These are phyloP conservation scores for Crenichthys baileyi DNA, from an alignment of 2,797 vertebrate species.

Conservation along the genomic window DNA sequence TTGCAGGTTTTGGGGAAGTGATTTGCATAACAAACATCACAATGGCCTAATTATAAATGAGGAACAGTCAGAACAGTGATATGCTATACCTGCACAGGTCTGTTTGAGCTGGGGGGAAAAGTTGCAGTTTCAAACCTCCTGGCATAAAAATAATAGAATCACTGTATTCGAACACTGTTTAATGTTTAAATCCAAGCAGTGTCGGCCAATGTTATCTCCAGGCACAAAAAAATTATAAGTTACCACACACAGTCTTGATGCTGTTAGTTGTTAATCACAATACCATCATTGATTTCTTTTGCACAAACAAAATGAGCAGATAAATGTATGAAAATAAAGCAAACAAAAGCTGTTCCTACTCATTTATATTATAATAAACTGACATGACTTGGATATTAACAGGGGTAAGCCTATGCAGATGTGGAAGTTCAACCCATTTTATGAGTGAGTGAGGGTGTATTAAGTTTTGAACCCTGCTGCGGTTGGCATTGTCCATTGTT, in stretches of 20 bases:
- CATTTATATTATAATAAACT: not conserved
- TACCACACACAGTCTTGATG: not conserved
- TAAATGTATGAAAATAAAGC: not conserved
- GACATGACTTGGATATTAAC: not conserved
- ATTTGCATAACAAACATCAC: slow-evolving; percentile 54
- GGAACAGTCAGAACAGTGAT: slow-evolving; percentile 37
- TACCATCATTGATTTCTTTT: not conserved
- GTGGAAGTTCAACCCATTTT: not conserved
- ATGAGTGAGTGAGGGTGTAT: slow-evolving; percentile 3
- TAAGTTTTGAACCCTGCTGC: slow-evolving; percentile 9
- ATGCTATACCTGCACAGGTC: not conserved
- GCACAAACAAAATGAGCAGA: not conserved
- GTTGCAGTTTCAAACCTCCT: not conserved
- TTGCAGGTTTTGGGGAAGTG: slow-evolving; percentile 74
- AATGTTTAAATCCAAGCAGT: not conserved
- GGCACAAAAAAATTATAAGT: not conserved
- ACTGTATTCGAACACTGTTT: not conserved
- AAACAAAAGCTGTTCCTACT: not conserved
- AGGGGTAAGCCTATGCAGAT: not conserved
- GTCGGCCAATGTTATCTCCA: not conserved
- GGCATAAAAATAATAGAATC: not conserved
- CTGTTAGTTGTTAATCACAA: not conserved
- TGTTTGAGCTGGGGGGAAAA: not conserved
- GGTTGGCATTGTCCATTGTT: slow-evolving; percentile 10
- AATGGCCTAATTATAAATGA: slow-evolving; percentile 37